phyloP scores from a whole-genome alignment of 2,113 vertebrate genomes.

The Microcebus jonahi region DNA sequence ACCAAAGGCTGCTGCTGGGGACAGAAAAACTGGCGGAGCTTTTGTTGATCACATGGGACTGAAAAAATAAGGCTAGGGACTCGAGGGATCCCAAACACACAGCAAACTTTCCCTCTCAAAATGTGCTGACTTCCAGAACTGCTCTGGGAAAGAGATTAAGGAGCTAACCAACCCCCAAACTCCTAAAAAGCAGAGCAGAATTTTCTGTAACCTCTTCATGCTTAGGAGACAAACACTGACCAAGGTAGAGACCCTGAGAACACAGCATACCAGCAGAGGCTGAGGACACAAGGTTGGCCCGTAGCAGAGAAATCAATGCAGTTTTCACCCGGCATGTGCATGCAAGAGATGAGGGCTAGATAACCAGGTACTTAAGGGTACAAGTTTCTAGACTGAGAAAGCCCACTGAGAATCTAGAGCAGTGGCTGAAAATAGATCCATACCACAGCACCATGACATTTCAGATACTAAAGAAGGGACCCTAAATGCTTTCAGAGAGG shows the following conservation, averaged over 20 bases:
- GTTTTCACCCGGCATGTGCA: not conserved
- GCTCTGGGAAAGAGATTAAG: not conserved
- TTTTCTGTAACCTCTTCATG: not conserved
- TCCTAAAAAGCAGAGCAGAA: not conserved
- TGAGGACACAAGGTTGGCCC: not conserved
- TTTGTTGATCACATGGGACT: not conserved
- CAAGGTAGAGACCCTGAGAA: not conserved
- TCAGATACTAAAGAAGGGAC: not conserved
- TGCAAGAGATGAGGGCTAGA: fast-evolving
- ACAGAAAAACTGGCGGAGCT: not conserved
- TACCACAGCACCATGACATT: not conserved
- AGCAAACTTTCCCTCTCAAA: not conserved
- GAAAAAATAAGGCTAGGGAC: not conserved
- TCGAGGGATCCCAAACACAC: not conserved
- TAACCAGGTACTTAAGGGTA: not conserved
- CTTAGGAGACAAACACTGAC: not conserved
- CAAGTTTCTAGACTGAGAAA: not conserved
- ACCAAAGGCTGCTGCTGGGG: not conserved
- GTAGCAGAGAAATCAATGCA: not conserved
- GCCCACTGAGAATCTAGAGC: not conserved
- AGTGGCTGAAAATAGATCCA: not conserved
- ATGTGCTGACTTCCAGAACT: not conserved
- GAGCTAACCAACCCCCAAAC: not conserved
- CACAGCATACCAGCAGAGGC: not conserved
- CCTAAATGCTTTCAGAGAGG: not conserved